Percentiles rank a stretch among this genome's conserved stretches.
phyloP scores from a whole-genome alignment of 2,797 vertebrate species.

The Prionace glauca region DNA sequence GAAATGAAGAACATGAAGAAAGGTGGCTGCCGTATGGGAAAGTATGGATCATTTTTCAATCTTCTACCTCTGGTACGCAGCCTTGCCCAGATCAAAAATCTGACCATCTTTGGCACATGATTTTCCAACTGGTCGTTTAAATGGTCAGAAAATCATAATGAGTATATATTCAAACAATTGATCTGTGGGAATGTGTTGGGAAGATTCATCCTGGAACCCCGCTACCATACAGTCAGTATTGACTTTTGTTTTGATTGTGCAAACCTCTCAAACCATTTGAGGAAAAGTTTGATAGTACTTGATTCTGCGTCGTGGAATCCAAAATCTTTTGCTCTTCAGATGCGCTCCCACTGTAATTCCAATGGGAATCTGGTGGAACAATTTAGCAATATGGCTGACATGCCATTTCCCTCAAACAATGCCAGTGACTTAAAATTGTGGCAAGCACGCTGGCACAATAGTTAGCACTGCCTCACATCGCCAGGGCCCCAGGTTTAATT shows the following conservation, averaged over 20 bases:
- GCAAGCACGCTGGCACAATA: no score
- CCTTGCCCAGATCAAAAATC: not conserved
- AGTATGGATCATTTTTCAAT: not conserved
- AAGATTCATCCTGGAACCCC: not conserved
- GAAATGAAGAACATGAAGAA: not conserved
- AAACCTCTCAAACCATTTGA: not conserved
- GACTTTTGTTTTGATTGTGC: not conserved
- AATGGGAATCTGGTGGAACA: not conserved
- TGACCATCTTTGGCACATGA: not conserved
- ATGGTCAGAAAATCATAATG: not conserved
- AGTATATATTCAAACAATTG: not conserved
- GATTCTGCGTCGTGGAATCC: not conserved
- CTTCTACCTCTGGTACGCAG: not conserved
- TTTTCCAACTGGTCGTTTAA: not conserved
- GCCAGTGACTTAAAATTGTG: not conserved
- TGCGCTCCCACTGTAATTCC: not conserved
- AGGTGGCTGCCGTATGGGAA: not conserved
- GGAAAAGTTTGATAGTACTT: not conserved
- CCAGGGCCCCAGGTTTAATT: no score
- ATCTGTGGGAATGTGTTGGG: not conserved
- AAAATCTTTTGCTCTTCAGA: not conserved
- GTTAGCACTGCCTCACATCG: no score
- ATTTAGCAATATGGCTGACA: not conserved
- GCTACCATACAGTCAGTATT: not conserved
- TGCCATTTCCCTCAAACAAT: not conserved